Base-by-base conservation (phyloP, 2,888 invertebrate species). In the Bimastos eiseni region DNA sequence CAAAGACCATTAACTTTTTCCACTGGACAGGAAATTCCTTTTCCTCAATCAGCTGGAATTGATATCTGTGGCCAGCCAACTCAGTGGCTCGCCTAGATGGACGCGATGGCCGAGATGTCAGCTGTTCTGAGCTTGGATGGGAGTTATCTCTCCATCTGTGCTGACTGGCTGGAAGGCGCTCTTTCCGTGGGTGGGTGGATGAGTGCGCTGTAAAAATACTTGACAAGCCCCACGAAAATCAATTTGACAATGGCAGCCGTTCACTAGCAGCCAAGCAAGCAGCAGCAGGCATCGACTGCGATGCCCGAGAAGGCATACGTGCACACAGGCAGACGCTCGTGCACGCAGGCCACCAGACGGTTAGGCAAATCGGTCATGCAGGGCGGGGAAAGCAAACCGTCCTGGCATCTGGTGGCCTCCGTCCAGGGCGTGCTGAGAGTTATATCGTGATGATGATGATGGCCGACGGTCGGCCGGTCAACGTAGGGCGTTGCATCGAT, bases 211-310 rank as follows among this genome's bases (percentile, higher is more conserved):
- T 70, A n/a, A 70, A n/a, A 70, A 70, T 70, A n/a, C 70, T 70
- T 70, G 70, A 70, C n/a, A n/a, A 70, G 70, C 70, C 70, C n/a
- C 30, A 36, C 86, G 86, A 86, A 86, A 86, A 86, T 86, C 86
- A 86, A 86, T 86, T 86, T 86, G 86, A 86, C 86, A 86, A 36
- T 86, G 86, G 86, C 34, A 70, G 70, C 70, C 70, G 70, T 70
- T 70, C 70, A 70, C 70, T 70, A 70, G n/a, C 70, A 70, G 70
- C 70, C 70, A n/a, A 8, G 30, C 30, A 55, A 55, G 55, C 55
- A 49, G 49, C 49, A 49, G 49, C 49, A 4, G 49, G 49, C 49
- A 49, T 24, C 24, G 49, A 49, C 49, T 24, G 49, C 70, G 13
- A 24, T 55, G 30, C 55, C 30, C 70, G 70, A 30, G 6, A 70